Base-by-base conservation (phyloP, 2,888 invertebrate genomes). In the Prosapia bicincta region DNA sequence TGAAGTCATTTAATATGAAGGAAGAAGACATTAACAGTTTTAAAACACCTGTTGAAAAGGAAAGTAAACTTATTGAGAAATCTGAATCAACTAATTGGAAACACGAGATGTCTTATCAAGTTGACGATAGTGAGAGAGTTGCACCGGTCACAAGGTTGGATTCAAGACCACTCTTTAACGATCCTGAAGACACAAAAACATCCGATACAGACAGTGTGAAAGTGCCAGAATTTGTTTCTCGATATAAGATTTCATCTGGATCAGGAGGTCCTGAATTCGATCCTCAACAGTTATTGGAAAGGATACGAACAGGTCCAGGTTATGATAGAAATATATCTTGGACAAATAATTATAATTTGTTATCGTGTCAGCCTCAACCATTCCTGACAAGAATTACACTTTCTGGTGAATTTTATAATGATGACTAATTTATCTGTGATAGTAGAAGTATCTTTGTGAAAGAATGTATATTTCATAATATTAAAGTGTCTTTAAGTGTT, bases 341-440 rank as follows among this genome's bases (percentile, higher is more conserved):
- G 83, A 85, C 86, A 15, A 83, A 86, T 66, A 89, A 90, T 82
- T 93, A 90, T 84, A 89, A 92, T 77, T 83, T 92, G 15, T 86
- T 97, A 75, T 89, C 91, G 69, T 96, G 97, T 81, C 91, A 91
- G 71, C 92, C 94, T 1, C 95, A 94, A 75, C 91, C 93, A 20
- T 95, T 94, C 84, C 85, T 93, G 77, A 92, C 93, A 84, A 88
- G 92, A 82, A 88, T 95, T 83, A 92, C 93, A 20, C 87, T 94
- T 79, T 89, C 92, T 78, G 95, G 95, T 0, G 94, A 95, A 87
- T 92, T 95, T 86, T 90, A 89, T 82, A 84, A 84, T 69, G n/a
- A n/a, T n/a, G n/a, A n/a, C n/a, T n/a, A n/a, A n/a, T n/a, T n/a
- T n/a, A n/a, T n/a, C n/a, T n/a, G n/a, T n/a, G n/a, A n/a, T n/a